Conservation (phyloP, 2,113 vertebrate genomes). For the Dunckerocampus dactyliophorus region DNA sequence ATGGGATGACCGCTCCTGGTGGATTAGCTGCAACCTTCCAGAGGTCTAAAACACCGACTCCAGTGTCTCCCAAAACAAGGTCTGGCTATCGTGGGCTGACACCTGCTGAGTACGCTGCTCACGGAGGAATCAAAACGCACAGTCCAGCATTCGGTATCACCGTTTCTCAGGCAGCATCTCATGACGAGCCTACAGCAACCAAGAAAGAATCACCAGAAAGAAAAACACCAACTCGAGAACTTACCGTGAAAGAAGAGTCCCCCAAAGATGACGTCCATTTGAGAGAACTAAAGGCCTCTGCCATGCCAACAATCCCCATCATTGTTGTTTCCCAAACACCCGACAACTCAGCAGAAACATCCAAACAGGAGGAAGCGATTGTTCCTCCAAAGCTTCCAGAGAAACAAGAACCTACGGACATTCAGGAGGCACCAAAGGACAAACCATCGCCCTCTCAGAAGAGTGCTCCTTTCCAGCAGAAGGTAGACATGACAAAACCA, state of each 20-base stretch:
- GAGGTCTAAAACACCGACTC: slow-evolving; percentile 66
- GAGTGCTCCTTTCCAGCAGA: slow-evolving; percentile 23
- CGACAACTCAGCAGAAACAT: slow-evolving; percentile 23
- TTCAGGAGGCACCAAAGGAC: slow-evolving; percentile 33
- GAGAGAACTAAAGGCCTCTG: slow-evolving; percentile 7
- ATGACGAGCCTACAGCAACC: slow-evolving; percentile 35
- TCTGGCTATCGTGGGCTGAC: slow-evolving; percentile 70
- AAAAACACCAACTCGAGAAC: slow-evolving; percentile 30
- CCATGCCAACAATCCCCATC: slow-evolving; percentile 22
- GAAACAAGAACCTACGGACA: slow-evolving; percentile 20
- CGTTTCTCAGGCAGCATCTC: slow-evolving; percentile 12
- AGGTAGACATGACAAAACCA: slow-evolving; percentile 21
- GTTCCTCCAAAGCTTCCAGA: slow-evolving; percentile 14
- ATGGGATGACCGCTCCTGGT: slow-evolving; percentile 24
- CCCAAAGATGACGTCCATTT: slow-evolving; percentile 13
- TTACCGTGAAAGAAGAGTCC: slow-evolving; percentile 25
- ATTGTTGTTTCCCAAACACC: slow-evolving; percentile 52
- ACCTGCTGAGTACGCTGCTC: slow-evolving; percentile 69
- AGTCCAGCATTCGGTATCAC: slow-evolving; percentile 62
- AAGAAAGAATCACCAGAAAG: slow-evolving; percentile 19
- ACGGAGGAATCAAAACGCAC: slow-evolving; percentile 69
- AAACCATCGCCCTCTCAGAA: slow-evolving; percentile 29
- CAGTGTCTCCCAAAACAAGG: slow-evolving; percentile 49
- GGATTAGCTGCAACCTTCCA: slow-evolving; percentile 44
- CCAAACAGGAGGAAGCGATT: slow-evolving; percentile 10